phyloP scores from a whole-genome alignment of 2,113 vertebrate species.

The Benitochromis conjunctus region DNA sequence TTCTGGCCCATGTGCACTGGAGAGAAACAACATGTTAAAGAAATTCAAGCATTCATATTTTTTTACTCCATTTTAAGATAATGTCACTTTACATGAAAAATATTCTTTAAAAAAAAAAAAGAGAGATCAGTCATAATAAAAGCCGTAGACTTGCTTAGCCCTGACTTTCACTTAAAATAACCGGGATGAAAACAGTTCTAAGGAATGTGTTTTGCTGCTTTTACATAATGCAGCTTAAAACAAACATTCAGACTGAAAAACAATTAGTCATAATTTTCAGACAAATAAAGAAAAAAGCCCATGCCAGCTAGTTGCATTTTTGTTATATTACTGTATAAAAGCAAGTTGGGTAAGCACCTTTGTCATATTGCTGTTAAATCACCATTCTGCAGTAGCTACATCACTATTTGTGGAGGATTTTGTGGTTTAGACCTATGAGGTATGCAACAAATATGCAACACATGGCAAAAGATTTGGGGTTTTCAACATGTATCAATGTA shows the following conservation, averaged over 20 bases:
- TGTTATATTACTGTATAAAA: not conserved
- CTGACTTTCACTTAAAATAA: not conserved
- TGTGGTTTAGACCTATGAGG: not conserved
- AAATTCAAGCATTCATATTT: not conserved
- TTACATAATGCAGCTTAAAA: not conserved
- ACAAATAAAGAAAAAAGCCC: not conserved
- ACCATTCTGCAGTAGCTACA: not conserved
- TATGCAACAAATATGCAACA: not conserved
- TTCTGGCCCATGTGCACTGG: not conserved
- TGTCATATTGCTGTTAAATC: not conserved
- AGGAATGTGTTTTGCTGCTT: not conserved
- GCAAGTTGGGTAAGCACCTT: not conserved
- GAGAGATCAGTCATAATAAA: not conserved
- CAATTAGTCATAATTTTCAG: not conserved
- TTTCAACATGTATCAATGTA: not conserved
- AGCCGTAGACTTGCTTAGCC: not conserved
- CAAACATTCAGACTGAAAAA: not conserved
- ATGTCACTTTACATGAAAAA: not conserved
- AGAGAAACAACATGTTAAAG: not conserved
- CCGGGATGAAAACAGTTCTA: not conserved
- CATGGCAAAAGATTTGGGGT: not conserved
- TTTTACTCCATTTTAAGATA: not conserved
- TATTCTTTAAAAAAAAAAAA: not conserved
- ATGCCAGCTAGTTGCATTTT: not conserved
- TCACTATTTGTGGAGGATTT: not conserved